These are phyloP conservation scores for Passer montanus DNA, from an alignment of 2,113 vertebrate genomes.

Conservation along the genomic window DNA sequence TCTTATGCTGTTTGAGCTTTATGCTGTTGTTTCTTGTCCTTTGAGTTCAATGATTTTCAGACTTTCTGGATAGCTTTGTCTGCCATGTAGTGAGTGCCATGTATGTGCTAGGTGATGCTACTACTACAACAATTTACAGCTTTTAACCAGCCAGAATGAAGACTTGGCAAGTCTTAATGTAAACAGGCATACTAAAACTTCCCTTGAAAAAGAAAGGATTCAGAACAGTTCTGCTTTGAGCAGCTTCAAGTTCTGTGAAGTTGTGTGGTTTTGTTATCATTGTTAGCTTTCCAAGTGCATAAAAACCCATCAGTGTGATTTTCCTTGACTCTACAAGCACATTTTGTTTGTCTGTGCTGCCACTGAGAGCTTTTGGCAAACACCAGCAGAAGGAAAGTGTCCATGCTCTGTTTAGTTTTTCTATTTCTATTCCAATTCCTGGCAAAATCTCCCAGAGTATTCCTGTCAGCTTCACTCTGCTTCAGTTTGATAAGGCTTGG, in stretches of 20 bases:
- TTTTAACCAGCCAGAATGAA: not conserved
- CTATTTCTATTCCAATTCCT: slow-evolving; percentile 42
- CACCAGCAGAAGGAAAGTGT: slow-evolving; percentile 15
- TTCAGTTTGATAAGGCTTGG: slow-evolving; percentile 12
- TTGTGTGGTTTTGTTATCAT: not conserved
- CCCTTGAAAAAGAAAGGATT: not conserved
- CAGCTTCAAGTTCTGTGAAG: not conserved
- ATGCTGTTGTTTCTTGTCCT: not conserved
- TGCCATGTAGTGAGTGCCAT: not conserved
- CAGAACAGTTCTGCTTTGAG: not conserved
- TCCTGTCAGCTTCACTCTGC: slow-evolving; percentile 30
- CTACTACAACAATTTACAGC: not conserved
- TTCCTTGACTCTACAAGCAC: slow-evolving; percentile 3
- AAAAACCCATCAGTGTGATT: not conserved
- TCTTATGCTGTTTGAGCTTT: not conserved
- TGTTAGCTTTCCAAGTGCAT: slow-evolving; percentile 24
- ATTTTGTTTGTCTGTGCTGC: slow-evolving; percentile 32
- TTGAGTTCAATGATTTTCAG: not conserved
- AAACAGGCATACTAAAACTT: not conserved
- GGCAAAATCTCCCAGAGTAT: slow-evolving; percentile 10
- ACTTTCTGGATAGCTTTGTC: not conserved
- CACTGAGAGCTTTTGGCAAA: slow-evolving; percentile 38
- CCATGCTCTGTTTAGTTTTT: slow-evolving; percentile 26
- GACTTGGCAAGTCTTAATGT: not conserved
- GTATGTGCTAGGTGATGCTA: not conserved